phyloP scores from a whole-genome alignment of 2,113 vertebrate genomes.

The Amblyornis subalaris region DNA sequence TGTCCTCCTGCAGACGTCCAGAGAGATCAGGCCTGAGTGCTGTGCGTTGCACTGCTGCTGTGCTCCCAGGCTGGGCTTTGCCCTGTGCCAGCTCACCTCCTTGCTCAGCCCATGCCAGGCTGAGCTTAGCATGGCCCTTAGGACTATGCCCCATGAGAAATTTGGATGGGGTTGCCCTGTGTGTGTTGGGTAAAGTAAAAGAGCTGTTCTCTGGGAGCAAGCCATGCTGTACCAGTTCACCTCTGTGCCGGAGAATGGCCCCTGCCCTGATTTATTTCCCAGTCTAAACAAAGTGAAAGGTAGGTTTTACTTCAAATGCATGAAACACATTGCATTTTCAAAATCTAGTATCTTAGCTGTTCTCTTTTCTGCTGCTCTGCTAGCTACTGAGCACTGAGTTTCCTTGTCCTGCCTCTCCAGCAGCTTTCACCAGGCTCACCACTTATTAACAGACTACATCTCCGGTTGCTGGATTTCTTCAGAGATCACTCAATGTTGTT shows the following conservation, averaged over 20 bases:
- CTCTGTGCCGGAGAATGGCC: neutral
- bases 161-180: rapidly evolving
- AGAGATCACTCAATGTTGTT: constrained; percentile 52
- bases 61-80: neutral
- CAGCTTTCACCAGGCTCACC: neutral
- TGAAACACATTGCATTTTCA: neutral
- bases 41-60: neutral
- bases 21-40: rapidly evolving
- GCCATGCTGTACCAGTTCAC: neutral
- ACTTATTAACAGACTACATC: neutral
- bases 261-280: neutral
- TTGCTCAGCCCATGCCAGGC: neutral
- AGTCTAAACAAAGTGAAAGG: neutral
- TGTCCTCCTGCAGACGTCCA: neutral
- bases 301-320: neutral
- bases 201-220: neutral
- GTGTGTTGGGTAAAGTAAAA: neutral
- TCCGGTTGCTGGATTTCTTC: neutral
- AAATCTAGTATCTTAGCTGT: neutral
- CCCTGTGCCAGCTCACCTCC: neutral
- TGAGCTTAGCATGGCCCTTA: neutral
- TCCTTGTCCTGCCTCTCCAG: neutral
- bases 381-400: neutral
- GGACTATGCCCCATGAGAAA: neutral
- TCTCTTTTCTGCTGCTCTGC: neutral